Conservation (phyloP, 2,888 invertebrate species). For the Philereme transversata region DNA sequence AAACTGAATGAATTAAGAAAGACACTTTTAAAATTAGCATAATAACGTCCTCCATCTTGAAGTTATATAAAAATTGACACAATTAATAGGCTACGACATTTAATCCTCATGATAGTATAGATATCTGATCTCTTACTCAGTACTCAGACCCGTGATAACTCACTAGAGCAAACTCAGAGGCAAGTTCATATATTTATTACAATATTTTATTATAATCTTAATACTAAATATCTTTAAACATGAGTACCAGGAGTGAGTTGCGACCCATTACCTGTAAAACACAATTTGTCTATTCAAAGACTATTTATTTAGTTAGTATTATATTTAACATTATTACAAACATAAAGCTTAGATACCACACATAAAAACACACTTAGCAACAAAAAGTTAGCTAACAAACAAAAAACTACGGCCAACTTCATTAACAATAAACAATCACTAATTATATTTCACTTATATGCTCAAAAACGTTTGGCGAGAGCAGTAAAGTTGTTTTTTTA, state of each 20-base stretch:
- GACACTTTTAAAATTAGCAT: not conserved
- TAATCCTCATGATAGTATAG: too few relatives aligned
- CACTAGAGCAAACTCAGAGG: too few relatives aligned
- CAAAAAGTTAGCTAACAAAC: not conserved
- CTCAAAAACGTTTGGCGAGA: too few relatives aligned
- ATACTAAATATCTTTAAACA: constrained; percentile 53
- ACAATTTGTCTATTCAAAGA: constrained; percentile 1
- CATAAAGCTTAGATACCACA: constrained; percentile 1
- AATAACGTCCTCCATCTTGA: not conserved
- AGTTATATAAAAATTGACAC: constrained; percentile 9
- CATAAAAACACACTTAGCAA: not conserved
- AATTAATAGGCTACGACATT: constrained; percentile 8
- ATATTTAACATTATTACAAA: not conserved
- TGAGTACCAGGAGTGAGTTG: constrained; percentile 64
- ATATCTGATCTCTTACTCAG: too few relatives aligned
- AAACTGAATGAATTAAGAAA: not conserved
- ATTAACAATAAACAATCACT: too few relatives aligned
- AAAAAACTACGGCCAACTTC: not conserved
- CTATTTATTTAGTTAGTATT: not conserved
- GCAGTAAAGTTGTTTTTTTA: too few relatives aligned
- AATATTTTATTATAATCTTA: constrained; percentile 35
- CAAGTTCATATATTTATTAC: too few relatives aligned
- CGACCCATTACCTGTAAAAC: constrained; percentile 62
- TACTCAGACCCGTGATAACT: too few relatives aligned
- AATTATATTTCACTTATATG: too few relatives aligned